A percentile compares a stretch with the other conserved stretches of the same genome.
Evolutionary conservation across 2,797 vertebrate genomes (phyloP).

Genomic region (Chaetodon trifasciatus): DNA sequence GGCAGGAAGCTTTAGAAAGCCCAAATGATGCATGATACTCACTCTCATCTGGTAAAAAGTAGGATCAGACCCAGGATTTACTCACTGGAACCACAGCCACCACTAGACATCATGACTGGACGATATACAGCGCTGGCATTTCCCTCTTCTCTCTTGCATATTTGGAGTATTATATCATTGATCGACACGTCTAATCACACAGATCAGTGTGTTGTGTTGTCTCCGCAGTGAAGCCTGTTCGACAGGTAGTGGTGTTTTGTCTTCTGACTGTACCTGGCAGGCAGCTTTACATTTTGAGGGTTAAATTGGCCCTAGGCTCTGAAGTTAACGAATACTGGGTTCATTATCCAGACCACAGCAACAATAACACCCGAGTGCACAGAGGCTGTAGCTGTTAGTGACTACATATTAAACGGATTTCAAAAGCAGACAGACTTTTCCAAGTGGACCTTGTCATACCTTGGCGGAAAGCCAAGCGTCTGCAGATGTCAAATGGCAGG

Average conservation of each 20-base stretch:
- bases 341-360: neutral
- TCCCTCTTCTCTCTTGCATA: no score
- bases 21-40: neutral
- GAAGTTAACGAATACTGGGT: neutral
- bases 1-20: neutral
- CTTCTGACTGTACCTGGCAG: neutral
- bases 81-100: neutral
- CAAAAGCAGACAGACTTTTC: neutral
- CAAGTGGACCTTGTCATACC: neutral
- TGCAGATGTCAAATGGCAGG: neutral
- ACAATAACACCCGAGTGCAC: neutral
- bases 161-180: neutral
- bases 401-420: neutral
- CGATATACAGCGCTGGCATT: neutral
- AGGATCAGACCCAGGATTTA: neutral
- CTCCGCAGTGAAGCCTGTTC: conserved; percentile 7
- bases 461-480: conserved; percentile 7
- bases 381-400: neutral
- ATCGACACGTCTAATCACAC: neutral
- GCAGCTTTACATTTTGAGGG: neutral
- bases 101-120: neutral
- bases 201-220: neutral
- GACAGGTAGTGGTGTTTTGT: neutral
- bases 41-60: neutral
- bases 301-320: neutral